Conservation (phyloP, 2,888 invertebrate species). For the Lasioglossum morio region DNA sequence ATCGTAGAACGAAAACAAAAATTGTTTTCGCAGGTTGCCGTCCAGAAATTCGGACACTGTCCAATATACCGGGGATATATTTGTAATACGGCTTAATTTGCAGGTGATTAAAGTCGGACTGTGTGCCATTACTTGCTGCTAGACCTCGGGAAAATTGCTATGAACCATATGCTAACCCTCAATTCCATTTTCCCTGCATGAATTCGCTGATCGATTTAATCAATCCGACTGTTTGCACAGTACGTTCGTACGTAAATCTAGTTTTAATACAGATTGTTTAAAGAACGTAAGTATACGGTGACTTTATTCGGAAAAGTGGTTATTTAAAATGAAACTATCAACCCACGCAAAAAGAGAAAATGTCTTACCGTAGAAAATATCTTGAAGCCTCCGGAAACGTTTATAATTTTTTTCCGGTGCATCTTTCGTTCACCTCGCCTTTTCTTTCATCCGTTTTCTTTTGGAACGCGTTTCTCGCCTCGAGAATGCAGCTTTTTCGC, state of each 20-base stretch:
- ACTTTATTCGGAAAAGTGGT: neutral
- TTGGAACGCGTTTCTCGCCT: constrained; percentile 7
- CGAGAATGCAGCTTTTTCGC: constrained; percentile 37
- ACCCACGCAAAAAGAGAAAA: neutral
- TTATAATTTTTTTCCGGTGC: constrained; percentile 31
- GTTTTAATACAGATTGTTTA: neutral
- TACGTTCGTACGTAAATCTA: too few species aligned
- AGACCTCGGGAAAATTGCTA: constrained; percentile 47
- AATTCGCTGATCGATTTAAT: constrained; percentile 42
- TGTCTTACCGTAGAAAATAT: neutral
- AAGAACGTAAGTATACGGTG: neutral
- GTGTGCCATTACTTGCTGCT: constrained; percentile 44
- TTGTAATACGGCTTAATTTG: constrained; percentile 61
- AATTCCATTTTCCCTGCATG: constrained; percentile 44
- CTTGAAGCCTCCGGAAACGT: neutral
- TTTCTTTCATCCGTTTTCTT: constrained; percentile 21
- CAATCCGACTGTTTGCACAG: neutral
- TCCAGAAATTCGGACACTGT: constrained; percentile 14
- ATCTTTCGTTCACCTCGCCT: constrained; percentile 39
- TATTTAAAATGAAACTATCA: neutral
- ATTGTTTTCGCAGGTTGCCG: constrained; percentile 36
- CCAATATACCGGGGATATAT: constrained; percentile 18
- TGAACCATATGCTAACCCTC: constrained; percentile 27
- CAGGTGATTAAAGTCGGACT: constrained; percentile 56
- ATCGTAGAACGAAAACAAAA: constrained; percentile 29